Conservation (phyloP, 2,113 vertebrate genomes). For the Cathartes aura region DNA sequence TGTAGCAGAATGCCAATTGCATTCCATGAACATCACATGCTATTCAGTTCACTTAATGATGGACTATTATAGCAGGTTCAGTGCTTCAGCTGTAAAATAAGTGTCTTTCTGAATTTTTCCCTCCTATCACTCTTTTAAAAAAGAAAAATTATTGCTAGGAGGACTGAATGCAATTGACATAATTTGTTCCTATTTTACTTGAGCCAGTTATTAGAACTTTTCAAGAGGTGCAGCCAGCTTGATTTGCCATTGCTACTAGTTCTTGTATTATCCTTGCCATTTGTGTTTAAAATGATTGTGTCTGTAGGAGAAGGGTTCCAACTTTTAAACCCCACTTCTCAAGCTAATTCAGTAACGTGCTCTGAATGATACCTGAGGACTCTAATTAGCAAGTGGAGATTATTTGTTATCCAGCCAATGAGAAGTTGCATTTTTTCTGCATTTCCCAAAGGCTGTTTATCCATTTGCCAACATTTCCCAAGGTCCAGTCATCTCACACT, state of each 20-base stretch:
- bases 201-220: neutral
- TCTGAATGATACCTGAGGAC: neutral
- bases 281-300: neutral
- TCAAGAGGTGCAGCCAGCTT: neutral
- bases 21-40: neutral
- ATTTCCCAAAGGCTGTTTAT: neutral
- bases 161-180: neutral
- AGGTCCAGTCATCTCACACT: neutral
- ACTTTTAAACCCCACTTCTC: neutral
- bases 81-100: neutral
- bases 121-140: neutral
- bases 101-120: neutral
- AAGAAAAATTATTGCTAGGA: neutral
- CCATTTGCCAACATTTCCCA: neutral
- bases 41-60: neutral
- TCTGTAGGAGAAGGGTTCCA: neutral
- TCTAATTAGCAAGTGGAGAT: neutral
- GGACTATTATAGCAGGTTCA: neutral
- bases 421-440: neutral
- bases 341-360: neutral
- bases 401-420: neutral
- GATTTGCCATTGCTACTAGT: neutral
- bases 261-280: neutral
- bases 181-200: neutral
- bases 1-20: neutral